A percentile compares a stretch with the other conserved stretches of the same genome.
These are phyloP conservation scores for Schizothorax lantsangensis DNA, from an alignment of 2,797 vertebrate genomes.

Conservation along the genomic window DNA sequence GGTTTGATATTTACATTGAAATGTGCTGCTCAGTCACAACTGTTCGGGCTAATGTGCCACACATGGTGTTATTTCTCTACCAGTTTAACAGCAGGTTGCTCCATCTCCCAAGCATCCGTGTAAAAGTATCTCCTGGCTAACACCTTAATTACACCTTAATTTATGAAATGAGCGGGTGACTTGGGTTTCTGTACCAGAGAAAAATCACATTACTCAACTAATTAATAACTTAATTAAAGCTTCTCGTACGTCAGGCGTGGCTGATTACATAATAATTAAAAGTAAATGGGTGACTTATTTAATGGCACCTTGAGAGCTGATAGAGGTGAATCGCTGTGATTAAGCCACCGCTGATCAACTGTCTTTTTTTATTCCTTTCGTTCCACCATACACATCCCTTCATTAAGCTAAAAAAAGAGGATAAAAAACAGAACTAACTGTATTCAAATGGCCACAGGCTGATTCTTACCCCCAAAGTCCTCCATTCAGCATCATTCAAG, in stretches of 20 bases:
- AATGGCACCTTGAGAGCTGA: constrained; percentile 76
- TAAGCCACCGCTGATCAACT: constrained; percentile 46
- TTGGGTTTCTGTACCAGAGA: constrained; percentile 71
- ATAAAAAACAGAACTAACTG: background rate
- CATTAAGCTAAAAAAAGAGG: background rate
- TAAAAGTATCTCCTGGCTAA: constrained; percentile 51
- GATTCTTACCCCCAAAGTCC: background rate
- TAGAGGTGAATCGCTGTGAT: constrained; percentile 55
- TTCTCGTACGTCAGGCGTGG: constrained; percentile 75
- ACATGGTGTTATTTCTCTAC: background rate
- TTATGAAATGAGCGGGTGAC: constrained; percentile 63
- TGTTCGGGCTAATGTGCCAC: constrained; percentile 13
- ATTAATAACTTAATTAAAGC: constrained; percentile 85
- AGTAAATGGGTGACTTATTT: constrained; percentile 80
- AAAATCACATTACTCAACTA: constrained; percentile 81
- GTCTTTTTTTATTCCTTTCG: constrained; percentile 37
- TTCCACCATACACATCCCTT: background rate
- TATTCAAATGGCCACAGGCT: constrained; percentile 9
- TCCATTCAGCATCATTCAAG: background rate
- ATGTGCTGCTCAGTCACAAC: background rate
- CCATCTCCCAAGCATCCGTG: background rate
- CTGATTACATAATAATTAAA: constrained; percentile 84
- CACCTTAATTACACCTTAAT: constrained; percentile 60
- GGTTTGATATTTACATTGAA: constrained; percentile 21
- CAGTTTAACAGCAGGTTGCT: constrained; percentile 5